These are phyloP conservation scores for Grallaria varia DNA, from an alignment of 2,113 vertebrate species.

Conservation along the genomic window DNA sequence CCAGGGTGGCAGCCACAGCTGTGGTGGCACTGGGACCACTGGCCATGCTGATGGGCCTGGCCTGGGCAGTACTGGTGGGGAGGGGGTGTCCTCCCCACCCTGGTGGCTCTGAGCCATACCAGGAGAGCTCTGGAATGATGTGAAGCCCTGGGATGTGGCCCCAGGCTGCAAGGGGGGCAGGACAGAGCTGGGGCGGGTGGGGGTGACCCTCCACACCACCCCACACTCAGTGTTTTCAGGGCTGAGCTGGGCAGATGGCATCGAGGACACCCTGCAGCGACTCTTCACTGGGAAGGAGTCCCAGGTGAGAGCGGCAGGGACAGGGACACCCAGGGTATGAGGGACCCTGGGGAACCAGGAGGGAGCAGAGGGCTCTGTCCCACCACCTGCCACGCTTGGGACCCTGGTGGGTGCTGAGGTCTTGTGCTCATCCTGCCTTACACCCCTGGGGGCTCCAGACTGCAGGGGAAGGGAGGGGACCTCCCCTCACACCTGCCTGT, in stretches of 20 bases:
- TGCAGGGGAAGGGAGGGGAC: background rate
- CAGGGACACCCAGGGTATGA: accelerated
- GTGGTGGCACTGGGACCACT: background rate
- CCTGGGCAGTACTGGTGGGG: background rate
- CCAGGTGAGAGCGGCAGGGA: background rate
- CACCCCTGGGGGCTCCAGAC: background rate
- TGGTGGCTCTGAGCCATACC: background rate
- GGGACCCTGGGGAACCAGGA: background rate
- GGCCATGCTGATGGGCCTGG: background rate
- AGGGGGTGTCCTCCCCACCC: background rate
- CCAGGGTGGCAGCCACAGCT: background rate
- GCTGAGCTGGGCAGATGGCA: accelerated
- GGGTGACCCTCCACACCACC: background rate
- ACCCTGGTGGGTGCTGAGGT: background rate
- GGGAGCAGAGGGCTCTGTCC: background rate
- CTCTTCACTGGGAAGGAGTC: background rate
- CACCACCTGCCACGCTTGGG: accelerated
- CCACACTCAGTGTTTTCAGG: background rate
- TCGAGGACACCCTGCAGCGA: background rate
- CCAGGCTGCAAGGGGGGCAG: accelerated
- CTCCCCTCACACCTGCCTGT: background rate
- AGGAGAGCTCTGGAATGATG: accelerated
- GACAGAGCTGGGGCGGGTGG: background rate
- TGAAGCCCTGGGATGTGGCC: background rate
- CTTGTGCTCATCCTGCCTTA: background rate